Evolutionary conservation across 2,797 vertebrate genomes (phyloP).

Genomic region (Muscicapa comitata): DNA sequence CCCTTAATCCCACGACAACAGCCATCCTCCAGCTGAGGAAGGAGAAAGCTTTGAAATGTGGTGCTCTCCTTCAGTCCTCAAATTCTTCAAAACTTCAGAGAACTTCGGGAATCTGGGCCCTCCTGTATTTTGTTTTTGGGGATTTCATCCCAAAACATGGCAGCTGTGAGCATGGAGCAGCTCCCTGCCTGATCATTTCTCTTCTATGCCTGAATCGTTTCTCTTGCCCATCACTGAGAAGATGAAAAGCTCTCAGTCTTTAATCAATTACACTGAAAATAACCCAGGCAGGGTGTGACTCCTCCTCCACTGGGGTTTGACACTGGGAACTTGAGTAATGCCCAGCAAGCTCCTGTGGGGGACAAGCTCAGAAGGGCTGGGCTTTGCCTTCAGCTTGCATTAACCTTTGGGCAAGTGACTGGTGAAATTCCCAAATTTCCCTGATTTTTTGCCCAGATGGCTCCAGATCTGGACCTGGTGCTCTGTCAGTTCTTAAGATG

Average conservation of each 20-base stretch:
- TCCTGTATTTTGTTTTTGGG: neutral
- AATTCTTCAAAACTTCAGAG: neutral
- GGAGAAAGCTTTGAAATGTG: neutral
- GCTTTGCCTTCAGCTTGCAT: neutral
- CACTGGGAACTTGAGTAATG: neutral
- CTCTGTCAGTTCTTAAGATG: neutral
- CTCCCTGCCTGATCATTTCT: neutral
- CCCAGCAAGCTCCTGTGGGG: neutral
- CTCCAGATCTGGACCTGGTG: neutral
- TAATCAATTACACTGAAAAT: neutral
- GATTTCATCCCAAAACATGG: neutral
- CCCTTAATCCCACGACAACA: neutral
- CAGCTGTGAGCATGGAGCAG: accelerated
- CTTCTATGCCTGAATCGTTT: neutral
- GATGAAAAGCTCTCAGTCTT: accelerated
- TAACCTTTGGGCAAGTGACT: neutral
- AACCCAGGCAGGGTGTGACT: neutral
- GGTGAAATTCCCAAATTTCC: neutral
- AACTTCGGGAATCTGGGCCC: neutral
- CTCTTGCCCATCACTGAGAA: neutral
- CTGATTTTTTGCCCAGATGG: neutral
- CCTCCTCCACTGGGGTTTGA: neutral
- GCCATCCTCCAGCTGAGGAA: neutral
- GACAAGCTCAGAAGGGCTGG: neutral
- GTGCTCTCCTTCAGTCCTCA: neutral